Evolutionary conservation across 2,888 invertebrate species (phyloP).

Genomic region (Cryptocephalus moraei): DNA sequence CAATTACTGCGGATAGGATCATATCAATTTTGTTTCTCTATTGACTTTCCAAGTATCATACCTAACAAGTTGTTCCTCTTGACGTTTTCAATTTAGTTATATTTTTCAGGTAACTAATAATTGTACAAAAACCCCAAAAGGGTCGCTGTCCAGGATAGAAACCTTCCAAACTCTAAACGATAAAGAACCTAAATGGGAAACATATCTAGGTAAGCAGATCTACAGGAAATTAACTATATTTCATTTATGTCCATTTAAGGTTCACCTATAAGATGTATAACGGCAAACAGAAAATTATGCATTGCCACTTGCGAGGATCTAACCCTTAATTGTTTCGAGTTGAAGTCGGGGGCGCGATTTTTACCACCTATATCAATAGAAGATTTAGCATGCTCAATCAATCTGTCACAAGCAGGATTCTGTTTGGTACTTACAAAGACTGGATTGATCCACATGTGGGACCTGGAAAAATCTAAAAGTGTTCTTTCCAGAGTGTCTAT

Average conservation of each 20-base stretch:
- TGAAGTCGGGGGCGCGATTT: conserved; percentile 39
- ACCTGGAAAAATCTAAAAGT: conserved; percentile 44
- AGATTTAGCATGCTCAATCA: conserved; percentile 49
- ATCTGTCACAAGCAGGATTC: conserved; percentile 38
- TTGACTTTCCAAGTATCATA: no score
- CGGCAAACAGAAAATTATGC: conserved; percentile 49
- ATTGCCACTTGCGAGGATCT: conserved; percentile 59
- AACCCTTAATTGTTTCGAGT: conserved; percentile 52
- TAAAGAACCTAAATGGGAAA: conserved; percentile 60
- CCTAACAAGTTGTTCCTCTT: neutral
- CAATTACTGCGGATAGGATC: no score
- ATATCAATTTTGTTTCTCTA: no score
- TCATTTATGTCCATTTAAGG: conserved; percentile 33
- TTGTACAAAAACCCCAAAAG: conserved; percentile 45
- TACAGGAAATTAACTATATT: no score
- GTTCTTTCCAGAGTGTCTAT: conserved; percentile 48
- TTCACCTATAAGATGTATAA: conserved; percentile 48
- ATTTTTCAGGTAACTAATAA: conserved; percentile 32
- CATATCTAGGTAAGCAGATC: conserved; percentile 46
- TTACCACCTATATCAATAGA: conserved; percentile 47
- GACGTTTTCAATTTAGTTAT: neutral
- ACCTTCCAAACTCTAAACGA: conserved; percentile 45
- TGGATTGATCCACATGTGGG: conserved; percentile 49
- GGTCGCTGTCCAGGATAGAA: conserved; percentile 47
- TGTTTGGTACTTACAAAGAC: conserved; percentile 47